Percentiles rank a stretch among this genome's conserved stretches.
These are phyloP conservation scores for Uropsilus gracilis DNA, from an alignment of 2,113 vertebrate genomes.

Conservation along the genomic window DNA sequence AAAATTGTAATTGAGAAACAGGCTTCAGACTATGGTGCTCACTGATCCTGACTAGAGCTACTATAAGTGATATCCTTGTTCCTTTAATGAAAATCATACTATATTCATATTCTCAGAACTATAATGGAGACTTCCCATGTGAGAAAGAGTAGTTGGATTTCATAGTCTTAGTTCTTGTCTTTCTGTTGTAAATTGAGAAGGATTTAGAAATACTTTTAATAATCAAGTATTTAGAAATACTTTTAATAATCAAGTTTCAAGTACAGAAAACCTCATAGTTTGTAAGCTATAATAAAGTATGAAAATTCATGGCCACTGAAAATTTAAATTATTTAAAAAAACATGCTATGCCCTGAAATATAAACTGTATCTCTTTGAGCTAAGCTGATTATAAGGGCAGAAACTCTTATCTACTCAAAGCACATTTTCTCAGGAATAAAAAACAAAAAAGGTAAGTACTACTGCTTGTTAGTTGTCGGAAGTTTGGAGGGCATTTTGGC, in stretches of 20 bases:
- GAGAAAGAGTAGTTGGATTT: background rate
- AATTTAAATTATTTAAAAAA: slow-evolving; percentile 39
- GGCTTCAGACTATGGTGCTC: background rate
- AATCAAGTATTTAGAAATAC: background rate
- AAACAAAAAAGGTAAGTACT: background rate
- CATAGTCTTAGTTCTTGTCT: background rate
- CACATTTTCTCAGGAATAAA: background rate
- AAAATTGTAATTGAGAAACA: background rate
- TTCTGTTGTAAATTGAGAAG: background rate
- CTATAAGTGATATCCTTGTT: background rate
- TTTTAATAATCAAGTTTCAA: slow-evolving; percentile 11
- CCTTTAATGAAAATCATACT: slow-evolving; percentile 23
- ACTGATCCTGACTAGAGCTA: background rate
- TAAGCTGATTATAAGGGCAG: slow-evolving; percentile 1
- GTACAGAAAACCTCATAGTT: background rate
- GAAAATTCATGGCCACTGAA: background rate
- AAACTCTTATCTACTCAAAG: background rate
- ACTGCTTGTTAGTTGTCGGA: background rate
- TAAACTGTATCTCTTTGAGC: background rate
- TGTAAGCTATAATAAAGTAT: slow-evolving; percentile 6
- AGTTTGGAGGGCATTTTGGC: background rate
- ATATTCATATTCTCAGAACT: background rate
- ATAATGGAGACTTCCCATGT: background rate
- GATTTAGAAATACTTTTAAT: background rate
- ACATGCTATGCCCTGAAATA: background rate